phyloP scores from a whole-genome alignment of 1,140 invertebrate genomes.

The Leguminivora glycinivorella region DNA sequence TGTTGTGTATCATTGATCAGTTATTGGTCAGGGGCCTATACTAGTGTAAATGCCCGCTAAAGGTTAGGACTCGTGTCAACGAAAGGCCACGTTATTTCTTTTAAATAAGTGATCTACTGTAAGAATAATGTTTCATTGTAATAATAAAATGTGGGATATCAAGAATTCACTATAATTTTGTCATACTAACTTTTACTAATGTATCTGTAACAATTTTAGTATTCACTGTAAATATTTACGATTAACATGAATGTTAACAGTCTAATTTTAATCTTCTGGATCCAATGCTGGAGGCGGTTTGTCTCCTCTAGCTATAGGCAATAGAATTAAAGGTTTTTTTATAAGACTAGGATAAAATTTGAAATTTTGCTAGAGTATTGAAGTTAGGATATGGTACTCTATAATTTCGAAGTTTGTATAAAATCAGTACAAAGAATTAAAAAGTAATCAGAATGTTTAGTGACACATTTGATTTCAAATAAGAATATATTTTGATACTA shows the following conservation, averaged over 20 bases:
- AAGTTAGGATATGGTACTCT: conserved; percentile 41
- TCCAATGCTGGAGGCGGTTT: conserved; percentile 45
- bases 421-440: conserved; percentile 72
- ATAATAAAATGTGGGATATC: conserved; percentile 1
- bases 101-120: conserved; percentile 8
- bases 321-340: conserved; percentile 57
- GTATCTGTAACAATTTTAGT: conserved; percentile 37
- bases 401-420: conserved; percentile 57
- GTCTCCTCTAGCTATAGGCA: conserved; percentile 57
- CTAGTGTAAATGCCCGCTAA: neutral
- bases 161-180: conserved; percentile 29
- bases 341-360: conserved; percentile 62
- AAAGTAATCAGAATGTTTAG: conserved; percentile 53
- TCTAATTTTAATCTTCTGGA: conserved; percentile 43
- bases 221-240: conserved; percentile 58
- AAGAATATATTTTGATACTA: conserved; percentile 69
- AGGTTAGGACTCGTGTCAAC: neutral
- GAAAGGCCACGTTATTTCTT: conserved; percentile 4
- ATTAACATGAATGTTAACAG: conserved; percentile 53
- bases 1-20: conserved; percentile 6
- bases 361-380: conserved; percentile 54
- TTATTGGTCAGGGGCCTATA: conserved; percentile 18
- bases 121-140: conserved; percentile 14
- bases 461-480: conserved; percentile 51
- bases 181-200: conserved; percentile 37